Conservation (phyloP, 2,888 invertebrate genomes). For the Gortyna flavago region DNA sequence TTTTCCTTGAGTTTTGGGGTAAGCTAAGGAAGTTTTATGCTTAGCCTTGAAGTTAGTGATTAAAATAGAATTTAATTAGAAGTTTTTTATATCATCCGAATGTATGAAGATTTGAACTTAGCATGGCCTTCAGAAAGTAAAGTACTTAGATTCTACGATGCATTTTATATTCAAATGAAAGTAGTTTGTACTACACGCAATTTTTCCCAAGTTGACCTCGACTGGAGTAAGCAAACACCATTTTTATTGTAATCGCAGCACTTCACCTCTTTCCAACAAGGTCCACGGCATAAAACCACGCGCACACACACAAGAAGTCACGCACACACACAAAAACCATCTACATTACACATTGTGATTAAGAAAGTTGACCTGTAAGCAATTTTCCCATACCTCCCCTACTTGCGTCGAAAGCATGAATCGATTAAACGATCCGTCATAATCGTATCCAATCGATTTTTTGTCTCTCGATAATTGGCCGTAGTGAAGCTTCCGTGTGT, state of each 20-base stretch:
- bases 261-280: constrained; percentile 36
- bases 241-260: constrained; percentile 34
- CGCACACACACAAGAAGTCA: constrained; percentile 33
- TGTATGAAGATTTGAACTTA: neutral
- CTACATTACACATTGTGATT: constrained; percentile 61
- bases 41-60: neutral
- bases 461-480: constrained; percentile 80
- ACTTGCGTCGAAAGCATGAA: constrained; percentile 73
- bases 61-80: neutral
- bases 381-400: constrained; percentile 82
- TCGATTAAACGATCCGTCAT: constrained; percentile 81
- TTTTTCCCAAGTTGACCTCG: neutral
- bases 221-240: neutral
- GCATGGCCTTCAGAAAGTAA: neutral
- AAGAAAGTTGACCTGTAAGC: constrained; percentile 83
- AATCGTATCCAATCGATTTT: constrained; percentile 77
- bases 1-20: constrained; percentile 49
- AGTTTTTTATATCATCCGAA: neutral
- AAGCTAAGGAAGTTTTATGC: constrained; percentile 1
- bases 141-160: neutral
- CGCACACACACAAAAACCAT: constrained; percentile 52
- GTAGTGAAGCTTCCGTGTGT: constrained; percentile 82
- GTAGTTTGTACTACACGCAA: neutral
- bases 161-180: neutral
- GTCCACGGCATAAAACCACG: constrained; percentile 39